Evolutionary conservation across 1,140 invertebrate genomes (phyloP).

Genomic region (Cryptotermes secundus): DNA sequence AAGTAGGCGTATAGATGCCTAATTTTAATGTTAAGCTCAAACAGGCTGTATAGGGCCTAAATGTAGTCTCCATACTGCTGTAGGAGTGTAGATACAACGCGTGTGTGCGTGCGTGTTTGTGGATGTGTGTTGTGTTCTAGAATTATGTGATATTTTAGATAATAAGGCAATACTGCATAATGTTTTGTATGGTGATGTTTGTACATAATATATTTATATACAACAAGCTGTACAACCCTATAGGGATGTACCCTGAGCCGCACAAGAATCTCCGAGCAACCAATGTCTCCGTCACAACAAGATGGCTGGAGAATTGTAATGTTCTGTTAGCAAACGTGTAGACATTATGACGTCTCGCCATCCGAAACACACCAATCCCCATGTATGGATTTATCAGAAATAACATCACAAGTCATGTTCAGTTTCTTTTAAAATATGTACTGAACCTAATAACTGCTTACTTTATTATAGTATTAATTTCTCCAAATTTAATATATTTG

Average conservation of each 20-base stretch:
- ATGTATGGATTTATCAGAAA: neutral
- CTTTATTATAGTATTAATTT: neutral
- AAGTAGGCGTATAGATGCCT: neutral
- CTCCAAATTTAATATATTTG: too few species aligned
- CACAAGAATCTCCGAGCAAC: neutral
- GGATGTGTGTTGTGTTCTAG: too few species aligned
- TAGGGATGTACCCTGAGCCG: neutral
- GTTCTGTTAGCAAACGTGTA: neutral
- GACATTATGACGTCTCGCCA: neutral
- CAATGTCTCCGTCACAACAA: neutral
- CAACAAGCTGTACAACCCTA: neutral
- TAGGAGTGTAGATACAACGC: neutral
- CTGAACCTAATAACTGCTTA: neutral
- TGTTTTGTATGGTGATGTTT: slow-evolving; percentile 19
- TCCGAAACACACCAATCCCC: neutral
- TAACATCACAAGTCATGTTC: neutral
- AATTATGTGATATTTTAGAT: slow-evolving; percentile 13
- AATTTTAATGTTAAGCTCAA: slow-evolving; percentile 20
- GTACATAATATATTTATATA: slow-evolving; percentile 12
- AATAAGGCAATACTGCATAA: slow-evolving; percentile 6
- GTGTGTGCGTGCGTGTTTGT: too few species aligned
- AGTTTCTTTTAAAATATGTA: neutral
- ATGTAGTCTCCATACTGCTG: neutral
- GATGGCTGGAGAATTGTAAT: neutral
- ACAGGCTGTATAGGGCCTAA: neutral